Base-by-base conservation (phyloP, 2,888 invertebrate species). In the Brassicogethes aeneus region DNA sequence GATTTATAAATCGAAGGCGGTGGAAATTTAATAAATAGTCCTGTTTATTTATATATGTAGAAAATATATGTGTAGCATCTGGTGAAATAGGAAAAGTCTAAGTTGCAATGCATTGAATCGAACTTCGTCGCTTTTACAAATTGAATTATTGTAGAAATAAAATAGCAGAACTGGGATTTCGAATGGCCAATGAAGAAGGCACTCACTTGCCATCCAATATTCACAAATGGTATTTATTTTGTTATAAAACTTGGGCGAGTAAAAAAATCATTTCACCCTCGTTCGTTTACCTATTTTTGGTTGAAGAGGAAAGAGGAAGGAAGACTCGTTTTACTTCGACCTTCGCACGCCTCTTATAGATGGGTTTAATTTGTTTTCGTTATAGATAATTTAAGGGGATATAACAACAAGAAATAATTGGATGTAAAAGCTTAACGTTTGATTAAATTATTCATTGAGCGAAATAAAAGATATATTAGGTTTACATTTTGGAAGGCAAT, bases 151-250 rank as follows among this genome's bases (percentile, higher is more conserved):
- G 36, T 16, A 36, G 34, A 10, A 46, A 46, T 29, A 13, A 37
- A 8, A 8, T 46, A 8, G 33, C 5, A 17, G 16, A 40, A 31
- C 12, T 42, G 12, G 3, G 15, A 1, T 3, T 17, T 10, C 40
- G 42, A 16, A 36, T 42, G 45, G 46, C 50, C 52, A 53, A 53
- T 52, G 53, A 52, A 44, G 44, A 41, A 52, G 52, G 52, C 54
- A 52, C 52, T 54, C 54, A 51, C 49, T 52, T 44, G 48, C 51
- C 47, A 52, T 54, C 52, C 54, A 54, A 53, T 54, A 52, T 54
- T 54, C 51, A 48, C 52, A 54, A 52, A 52, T 51, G 50, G 49
- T 52, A 54, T 54, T 52, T 52, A 54, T 54, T 53, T 54, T 54
- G 52, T 53, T 54, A 48, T 48, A 47, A 45, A 48, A 49, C 46